Conservation (phyloP, 2,113 vertebrate genomes). For the Gnathonemus echidnorhynchus region DNA sequence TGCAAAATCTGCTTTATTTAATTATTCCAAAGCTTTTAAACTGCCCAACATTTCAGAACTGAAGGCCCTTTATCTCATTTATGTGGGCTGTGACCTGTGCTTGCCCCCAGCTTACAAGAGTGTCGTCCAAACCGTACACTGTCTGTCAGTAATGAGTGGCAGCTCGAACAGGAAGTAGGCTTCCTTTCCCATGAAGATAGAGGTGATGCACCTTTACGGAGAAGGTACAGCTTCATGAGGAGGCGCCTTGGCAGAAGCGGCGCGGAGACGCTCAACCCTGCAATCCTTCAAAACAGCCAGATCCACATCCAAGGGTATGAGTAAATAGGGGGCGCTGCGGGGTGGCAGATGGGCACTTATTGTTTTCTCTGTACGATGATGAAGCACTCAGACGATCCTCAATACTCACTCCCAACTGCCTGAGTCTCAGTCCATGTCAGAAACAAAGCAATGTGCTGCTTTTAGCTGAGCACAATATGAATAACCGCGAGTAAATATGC, state of each 20-base stretch:
- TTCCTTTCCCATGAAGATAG: constrained; percentile 7
- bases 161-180: constrained; percentile 30
- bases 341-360: neutral
- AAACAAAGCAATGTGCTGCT: neutral
- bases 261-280: neutral
- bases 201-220: neutral
- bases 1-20: constrained; percentile 23
- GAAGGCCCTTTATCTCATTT: neutral
- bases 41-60: constrained; percentile 3
- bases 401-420: constrained; percentile 2
- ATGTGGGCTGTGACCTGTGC: constrained; percentile 18
- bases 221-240: neutral
- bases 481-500: neutral
- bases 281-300: neutral
- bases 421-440: neutral
- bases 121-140: constrained; percentile 19
- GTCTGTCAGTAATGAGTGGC: constrained; percentile 33
- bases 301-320: neutral
- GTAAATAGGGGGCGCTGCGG: neutral
- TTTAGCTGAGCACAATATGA: neutral
- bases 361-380: constrained; percentile 8
- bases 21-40: constrained; percentile 17
- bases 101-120: constrained; percentile 20
- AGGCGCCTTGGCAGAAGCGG: no score
- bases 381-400: neutral